These are phyloP conservation scores for Eueremaeus valkanovi DNA, from an alignment of 2,888 invertebrate genomes.

Conservation along the genomic window DNA sequence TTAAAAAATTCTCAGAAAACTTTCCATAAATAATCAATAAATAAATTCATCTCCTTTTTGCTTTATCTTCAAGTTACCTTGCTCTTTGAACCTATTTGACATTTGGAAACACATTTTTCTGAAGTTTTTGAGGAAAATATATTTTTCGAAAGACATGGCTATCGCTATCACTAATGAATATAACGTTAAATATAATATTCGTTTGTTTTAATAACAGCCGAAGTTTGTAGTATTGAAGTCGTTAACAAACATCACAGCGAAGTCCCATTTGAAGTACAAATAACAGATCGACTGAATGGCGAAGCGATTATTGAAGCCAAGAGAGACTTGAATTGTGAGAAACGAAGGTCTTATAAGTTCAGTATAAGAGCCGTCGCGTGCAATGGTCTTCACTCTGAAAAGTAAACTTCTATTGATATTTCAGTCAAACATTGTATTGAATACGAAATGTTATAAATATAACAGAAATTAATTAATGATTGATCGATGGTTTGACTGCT, in stretches of 20 bases:
- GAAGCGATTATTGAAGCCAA: conserved; percentile 78
- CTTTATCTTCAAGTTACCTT: no score
- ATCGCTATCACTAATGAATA: no score
- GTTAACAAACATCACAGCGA: conserved; percentile 88
- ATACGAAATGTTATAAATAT: background rate
- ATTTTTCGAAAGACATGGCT: background rate
- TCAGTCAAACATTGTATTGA: no score
- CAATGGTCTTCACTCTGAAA: conserved; percentile 75
- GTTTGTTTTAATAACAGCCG: conserved; percentile 51
- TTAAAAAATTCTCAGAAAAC: no score
- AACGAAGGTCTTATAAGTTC: conserved; percentile 89
- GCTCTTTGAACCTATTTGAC: no score
- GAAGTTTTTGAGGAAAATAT: no score
- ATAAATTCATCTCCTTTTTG: no score
- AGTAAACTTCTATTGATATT: conserved; percentile 56
- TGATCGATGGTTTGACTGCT: no score
- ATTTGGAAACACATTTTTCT: no score
- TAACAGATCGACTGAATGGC: conserved; percentile 56
- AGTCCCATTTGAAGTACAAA: conserved; percentile 77
- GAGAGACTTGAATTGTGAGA: conserved; percentile 84
- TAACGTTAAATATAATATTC: background rate
- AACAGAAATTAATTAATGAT: no score
- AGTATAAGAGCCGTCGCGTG: conserved; percentile 91
- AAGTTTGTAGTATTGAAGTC: conserved; percentile 81
- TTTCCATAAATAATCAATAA: no score